phyloP scores from a whole-genome alignment of 2,888 invertebrate genomes.

The Xestobium rufovillosum region DNA sequence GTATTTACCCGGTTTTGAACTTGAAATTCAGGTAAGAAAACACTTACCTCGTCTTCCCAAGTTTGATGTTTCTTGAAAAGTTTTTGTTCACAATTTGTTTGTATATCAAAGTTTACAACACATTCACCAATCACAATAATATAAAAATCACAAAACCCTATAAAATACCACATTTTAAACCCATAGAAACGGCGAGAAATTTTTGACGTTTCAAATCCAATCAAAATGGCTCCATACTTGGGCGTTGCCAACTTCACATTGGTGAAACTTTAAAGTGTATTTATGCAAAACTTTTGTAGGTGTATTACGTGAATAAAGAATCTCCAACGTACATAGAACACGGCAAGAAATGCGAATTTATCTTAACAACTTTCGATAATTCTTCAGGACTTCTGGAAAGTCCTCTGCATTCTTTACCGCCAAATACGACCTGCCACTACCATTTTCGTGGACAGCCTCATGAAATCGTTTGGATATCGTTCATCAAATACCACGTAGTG shows the following conservation, averaged over 20 bases:
- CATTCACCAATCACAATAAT: too few relatives aligned
- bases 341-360: constrained; percentile 68
- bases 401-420: constrained; percentile 69
- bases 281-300: constrained; percentile 52
- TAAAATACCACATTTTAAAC: too few relatives aligned
- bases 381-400: constrained; percentile 66
- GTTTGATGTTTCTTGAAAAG: too few relatives aligned
- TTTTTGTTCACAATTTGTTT: constrained; percentile 2
- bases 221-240: too few relatives aligned
- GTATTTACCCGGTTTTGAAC: constrained; percentile 72
- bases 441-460: constrained; percentile 67
- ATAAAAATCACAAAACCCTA: too few relatives aligned
- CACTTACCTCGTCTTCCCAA: neutral
- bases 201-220: too few relatives aligned
- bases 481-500: constrained; percentile 73
- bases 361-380: constrained; percentile 66
- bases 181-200: too few relatives aligned
- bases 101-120: too few relatives aligned
- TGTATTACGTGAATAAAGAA: constrained; percentile 66
- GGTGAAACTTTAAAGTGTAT: too few relatives aligned
- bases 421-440: constrained; percentile 76
- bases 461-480: constrained; percentile 77
- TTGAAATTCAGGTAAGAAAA: constrained; percentile 65
- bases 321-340: constrained; percentile 68
- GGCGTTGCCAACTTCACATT: neutral